phyloP scores from a whole-genome alignment of 2,888 invertebrate genomes.

The Oithona nana region DNA sequence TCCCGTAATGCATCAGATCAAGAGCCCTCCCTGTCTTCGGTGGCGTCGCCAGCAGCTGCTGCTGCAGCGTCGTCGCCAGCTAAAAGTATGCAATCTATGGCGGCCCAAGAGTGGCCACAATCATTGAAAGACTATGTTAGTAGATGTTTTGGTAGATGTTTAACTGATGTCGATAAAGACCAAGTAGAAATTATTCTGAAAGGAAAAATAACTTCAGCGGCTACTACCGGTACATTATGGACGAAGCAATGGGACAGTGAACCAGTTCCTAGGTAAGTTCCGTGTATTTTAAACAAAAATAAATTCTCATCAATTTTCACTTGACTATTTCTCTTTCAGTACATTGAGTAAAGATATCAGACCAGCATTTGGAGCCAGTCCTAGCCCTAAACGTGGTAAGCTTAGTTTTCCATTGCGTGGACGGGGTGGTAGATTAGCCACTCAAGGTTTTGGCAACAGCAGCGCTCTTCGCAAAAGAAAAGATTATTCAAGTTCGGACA shows the following conservation, averaged over 20 bases:
- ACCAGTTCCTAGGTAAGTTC: constrained; percentile 44
- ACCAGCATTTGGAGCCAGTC: not conserved
- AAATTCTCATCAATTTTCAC: no score
- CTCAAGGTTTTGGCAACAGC: not conserved
- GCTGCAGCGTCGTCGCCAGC: not conserved
- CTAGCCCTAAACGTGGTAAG: not conserved
- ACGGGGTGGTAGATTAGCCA: not conserved
- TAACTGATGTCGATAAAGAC: constrained; percentile 70
- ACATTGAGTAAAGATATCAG: constrained; percentile 18
- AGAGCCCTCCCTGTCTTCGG: not conserved
- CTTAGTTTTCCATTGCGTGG: not conserved
- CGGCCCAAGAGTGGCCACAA: not conserved
- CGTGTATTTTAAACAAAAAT: no score
- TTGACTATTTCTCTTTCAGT: constrained; percentile 15
- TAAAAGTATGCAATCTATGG: not conserved
- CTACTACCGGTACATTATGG: constrained; percentile 66
- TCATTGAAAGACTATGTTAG: constrained; percentile 53
- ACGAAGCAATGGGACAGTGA: constrained; percentile 86
- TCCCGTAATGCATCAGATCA: not conserved
- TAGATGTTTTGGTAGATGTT: constrained; percentile 75
- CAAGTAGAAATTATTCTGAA: constrained; percentile 83
- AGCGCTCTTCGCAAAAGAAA: not conserved
- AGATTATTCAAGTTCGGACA: not conserved
- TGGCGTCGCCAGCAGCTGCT: not conserved
- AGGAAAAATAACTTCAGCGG: constrained; percentile 76